Evolutionary conservation across 2,888 invertebrate genomes (phyloP).

Genomic region (Dendrolimus houi): DNA sequence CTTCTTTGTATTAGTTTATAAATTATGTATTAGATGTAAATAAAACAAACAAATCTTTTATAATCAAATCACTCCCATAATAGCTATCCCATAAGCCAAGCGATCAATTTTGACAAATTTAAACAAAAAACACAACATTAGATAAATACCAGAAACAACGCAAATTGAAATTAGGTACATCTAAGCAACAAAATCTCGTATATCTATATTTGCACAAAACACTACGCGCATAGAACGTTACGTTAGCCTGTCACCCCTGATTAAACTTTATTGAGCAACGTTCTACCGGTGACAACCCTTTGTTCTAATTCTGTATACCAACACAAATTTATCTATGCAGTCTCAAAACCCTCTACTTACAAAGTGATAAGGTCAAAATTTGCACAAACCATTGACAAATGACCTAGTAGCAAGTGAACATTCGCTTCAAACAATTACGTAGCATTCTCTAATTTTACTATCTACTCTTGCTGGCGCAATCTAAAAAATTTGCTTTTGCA

Average conservation of each 20-base stretch:
- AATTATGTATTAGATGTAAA: too few relatives aligned
- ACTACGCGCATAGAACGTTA: slow-evolving; percentile 23
- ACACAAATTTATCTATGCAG: slow-evolving; percentile 18
- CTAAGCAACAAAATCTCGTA: slow-evolving; percentile 10
- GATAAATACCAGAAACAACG: not conserved
- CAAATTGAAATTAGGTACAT: slow-evolving; percentile 9
- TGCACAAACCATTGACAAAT: not conserved
- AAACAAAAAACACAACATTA: too few relatives aligned
- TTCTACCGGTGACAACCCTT: slow-evolving; percentile 52
- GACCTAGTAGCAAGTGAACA: slow-evolving; percentile 22
- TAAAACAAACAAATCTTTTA: too few relatives aligned
- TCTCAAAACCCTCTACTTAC: not conserved
- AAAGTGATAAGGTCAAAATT: slow-evolving; percentile 12
- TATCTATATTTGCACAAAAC: not conserved
- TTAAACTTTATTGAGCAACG: slow-evolving; percentile 57
- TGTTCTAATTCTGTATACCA: slow-evolving; percentile 50
- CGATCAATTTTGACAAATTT: too few relatives aligned
- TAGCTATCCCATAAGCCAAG: too few relatives aligned
- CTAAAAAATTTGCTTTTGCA: slow-evolving; percentile 33
- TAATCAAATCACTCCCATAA: too few relatives aligned
- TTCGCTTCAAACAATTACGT: slow-evolving; percentile 47
- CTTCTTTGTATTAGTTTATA: too few relatives aligned
- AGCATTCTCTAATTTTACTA: slow-evolving; percentile 53
- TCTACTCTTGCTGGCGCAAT: slow-evolving; percentile 32
- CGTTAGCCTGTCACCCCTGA: slow-evolving; percentile 41